Conservation (phyloP, 2,113 vertebrate species). For the Arizona elegans region DNA sequence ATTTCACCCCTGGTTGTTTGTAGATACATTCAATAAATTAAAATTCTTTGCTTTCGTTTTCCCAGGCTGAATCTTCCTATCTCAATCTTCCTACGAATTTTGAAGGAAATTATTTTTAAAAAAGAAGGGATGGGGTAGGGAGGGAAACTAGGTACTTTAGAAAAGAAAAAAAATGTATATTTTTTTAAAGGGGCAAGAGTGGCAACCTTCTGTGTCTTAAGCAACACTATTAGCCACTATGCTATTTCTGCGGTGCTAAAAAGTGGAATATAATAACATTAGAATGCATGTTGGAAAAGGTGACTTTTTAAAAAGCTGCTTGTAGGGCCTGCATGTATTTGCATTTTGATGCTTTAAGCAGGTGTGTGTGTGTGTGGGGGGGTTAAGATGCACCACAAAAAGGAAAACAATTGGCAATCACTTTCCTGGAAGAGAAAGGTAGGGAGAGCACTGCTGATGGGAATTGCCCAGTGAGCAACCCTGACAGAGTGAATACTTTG, state of each 20-base stretch:
- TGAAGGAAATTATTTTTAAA: background rate
- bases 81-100: background rate
- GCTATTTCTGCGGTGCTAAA: background rate
- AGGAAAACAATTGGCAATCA: background rate
- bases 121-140: background rate
- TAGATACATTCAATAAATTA: background rate
- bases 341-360: background rate
- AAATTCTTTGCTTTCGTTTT: background rate
- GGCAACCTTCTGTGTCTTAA: background rate
- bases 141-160: background rate
- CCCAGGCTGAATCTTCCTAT: background rate
- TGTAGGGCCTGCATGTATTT: background rate
- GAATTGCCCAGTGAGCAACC: background rate
- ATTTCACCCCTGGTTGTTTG: background rate
- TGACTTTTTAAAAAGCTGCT: background rate
- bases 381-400: background rate
- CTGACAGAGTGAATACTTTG: background rate
- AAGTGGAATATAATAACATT: background rate
- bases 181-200: background rate
- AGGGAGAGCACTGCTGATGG: background rate
- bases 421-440: background rate
- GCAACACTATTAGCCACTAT: background rate
- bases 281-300: background rate
- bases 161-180: background rate
- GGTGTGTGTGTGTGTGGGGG: background rate